These are phyloP conservation scores for Drosophila acutilabella DNA, from an alignment of 2,888 invertebrate species.

Conservation along the genomic window DNA sequence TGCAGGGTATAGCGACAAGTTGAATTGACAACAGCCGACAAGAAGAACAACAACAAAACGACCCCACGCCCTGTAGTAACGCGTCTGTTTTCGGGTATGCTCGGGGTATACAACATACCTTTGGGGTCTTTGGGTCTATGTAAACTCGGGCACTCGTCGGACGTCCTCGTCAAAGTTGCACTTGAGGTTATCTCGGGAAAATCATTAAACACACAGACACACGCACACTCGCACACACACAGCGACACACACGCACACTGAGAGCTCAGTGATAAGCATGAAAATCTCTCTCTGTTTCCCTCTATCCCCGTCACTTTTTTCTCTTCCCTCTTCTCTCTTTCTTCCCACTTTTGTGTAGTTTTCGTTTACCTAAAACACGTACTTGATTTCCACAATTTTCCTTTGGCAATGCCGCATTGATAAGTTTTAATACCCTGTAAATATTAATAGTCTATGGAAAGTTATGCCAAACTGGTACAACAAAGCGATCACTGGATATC, in stretches of 20 bases:
- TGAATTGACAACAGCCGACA: slow-evolving; percentile 35
- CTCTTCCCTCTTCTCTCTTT: neutral
- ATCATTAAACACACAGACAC: slow-evolving; percentile 59
- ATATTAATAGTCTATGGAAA: no score
- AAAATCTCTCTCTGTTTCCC: slow-evolving; percentile 25
- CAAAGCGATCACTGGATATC: neutral
- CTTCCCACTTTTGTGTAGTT: neutral
- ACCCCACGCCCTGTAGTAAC: slow-evolving; percentile 41
- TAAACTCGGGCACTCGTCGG: slow-evolving; percentile 19
- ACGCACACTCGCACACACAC: slow-evolving; percentile 4
- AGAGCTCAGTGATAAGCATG: slow-evolving; percentile 35
- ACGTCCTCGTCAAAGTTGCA: slow-evolving; percentile 59
- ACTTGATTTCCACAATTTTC: slow-evolving; percentile 10
- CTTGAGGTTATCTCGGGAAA: slow-evolving; percentile 74
- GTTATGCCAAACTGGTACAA: neutral
- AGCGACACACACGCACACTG: slow-evolving; percentile 16
- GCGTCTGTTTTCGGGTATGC: slow-evolving; percentile 2
- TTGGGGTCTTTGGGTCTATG: slow-evolving; percentile 35
- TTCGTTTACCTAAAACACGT: slow-evolving; percentile 3
- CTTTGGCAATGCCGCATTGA: slow-evolving; percentile 11
- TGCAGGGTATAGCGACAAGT: slow-evolving; percentile 26
- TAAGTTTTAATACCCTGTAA: slow-evolving; percentile 15
- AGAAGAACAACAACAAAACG: slow-evolving; percentile 13
- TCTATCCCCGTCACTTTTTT: neutral
- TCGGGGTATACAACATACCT: neutral